phyloP scores from a whole-genome alignment of 2,797 vertebrate genomes.

The Gallinago nigripennis region DNA sequence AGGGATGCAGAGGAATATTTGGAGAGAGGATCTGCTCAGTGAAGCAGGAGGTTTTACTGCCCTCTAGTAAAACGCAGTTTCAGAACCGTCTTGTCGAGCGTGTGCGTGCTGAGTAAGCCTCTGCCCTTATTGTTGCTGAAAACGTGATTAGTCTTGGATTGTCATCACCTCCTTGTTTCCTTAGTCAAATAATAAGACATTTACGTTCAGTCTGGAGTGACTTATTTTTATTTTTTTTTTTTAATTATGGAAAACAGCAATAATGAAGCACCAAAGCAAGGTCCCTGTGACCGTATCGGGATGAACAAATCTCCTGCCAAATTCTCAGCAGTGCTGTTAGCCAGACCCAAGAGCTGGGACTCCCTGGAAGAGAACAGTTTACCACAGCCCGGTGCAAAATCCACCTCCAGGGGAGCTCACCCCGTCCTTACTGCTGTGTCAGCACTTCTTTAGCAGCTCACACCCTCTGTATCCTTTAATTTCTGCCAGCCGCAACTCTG shows the following conservation, averaged over 20 bases:
- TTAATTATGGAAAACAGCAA: constrained; percentile 28
- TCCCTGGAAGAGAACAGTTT: neutral
- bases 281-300: neutral
- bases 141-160: constrained; percentile 30
- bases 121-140: constrained; percentile 32
- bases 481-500: neutral
- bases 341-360: neutral
- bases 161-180: constrained; percentile 11
- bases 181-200: neutral
- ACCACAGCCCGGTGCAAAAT: neutral
- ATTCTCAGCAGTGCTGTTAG: constrained; percentile 14
- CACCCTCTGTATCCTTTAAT: constrained; percentile 1
- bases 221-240: neutral
- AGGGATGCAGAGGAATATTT: constrained; percentile 60
- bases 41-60: constrained; percentile 66
- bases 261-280: constrained; percentile 20
- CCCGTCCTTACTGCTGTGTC: neutral
- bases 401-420: neutral
- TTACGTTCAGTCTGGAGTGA: neutral
- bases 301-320: neutral
- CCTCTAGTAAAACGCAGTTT: constrained; percentile 69
- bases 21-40: constrained; percentile 32
- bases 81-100: constrained; percentile 38
- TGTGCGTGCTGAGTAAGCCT: constrained; percentile 25
- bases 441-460: constrained; percentile 10